A percentile compares a stretch with the other conserved stretches of the same genome.
phyloP scores from a whole-genome alignment of 2,797 vertebrate species.

The Chelonia mydas region DNA sequence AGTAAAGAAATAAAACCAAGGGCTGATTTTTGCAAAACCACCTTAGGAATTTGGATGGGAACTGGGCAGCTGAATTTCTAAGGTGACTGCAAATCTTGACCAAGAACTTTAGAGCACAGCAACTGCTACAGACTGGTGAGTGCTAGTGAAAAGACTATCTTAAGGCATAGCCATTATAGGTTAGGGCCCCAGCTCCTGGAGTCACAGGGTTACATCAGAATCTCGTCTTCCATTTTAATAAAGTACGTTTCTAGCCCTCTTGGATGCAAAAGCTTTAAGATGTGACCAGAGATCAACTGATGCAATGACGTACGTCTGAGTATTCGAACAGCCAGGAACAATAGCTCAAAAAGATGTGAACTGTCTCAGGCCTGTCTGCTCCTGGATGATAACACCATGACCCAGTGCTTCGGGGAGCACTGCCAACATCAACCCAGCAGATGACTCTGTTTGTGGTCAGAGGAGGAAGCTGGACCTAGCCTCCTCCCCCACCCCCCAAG shows the following conservation, averaged over 20 bases:
- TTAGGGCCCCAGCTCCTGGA: neutral
- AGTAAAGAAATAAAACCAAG: neutral
- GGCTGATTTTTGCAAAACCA: neutral
- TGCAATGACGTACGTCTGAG: neutral
- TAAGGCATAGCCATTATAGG: neutral
- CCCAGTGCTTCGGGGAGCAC: neutral
- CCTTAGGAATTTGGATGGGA: neutral
- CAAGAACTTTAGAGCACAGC: neutral
- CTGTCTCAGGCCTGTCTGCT: rapidly evolving
- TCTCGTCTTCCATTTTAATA: neutral
- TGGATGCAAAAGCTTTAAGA: neutral
- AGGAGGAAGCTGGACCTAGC: rapidly evolving
- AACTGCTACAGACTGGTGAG: neutral
- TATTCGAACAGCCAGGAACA: neutral
- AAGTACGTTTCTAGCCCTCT: neutral
- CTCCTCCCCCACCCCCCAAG: rapidly evolving
- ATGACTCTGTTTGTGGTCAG: neutral
- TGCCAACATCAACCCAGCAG: neutral
- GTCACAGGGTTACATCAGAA: neutral
- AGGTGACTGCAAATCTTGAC: neutral
- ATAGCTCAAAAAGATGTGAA: neutral
- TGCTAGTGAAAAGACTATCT: neutral
- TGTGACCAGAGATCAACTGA: neutral
- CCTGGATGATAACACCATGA: neutral
- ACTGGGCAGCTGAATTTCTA: neutral